phyloP scores from a whole-genome alignment of 2,888 invertebrate genomes.

The Ophonus ardosiacus region DNA sequence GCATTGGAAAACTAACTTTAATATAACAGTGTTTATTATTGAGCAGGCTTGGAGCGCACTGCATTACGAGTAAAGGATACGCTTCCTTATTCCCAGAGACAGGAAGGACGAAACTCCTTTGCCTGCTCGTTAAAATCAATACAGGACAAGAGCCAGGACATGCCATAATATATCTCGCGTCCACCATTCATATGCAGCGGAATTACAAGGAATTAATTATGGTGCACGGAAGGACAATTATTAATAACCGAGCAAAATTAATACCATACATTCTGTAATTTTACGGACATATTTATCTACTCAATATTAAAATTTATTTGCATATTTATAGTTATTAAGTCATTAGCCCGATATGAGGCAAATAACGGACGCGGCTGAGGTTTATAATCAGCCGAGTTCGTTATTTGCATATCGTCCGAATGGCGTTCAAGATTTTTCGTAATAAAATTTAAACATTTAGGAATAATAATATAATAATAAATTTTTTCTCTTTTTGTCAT shows the following conservation, averaged over 20 bases:
- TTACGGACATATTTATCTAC: no score
- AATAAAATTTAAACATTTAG: no score
- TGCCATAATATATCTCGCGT: slow-evolving; percentile 76
- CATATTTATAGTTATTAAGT: no score
- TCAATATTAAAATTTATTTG: no score
- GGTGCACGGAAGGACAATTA: not conserved
- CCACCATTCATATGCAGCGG: slow-evolving; percentile 73
- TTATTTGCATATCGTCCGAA: no score
- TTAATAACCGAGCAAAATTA: not conserved
- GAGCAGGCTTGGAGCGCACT: slow-evolving; percentile 66
- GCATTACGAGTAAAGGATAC: slow-evolving; percentile 70
- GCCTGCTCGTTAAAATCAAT: slow-evolving; percentile 75
- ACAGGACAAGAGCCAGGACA: slow-evolving; percentile 75
- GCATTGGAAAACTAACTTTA: slow-evolving; percentile 69
- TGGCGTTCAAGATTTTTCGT: no score
- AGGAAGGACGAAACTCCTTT: slow-evolving; percentile 73
- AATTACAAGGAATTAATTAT: slow-evolving; percentile 53
- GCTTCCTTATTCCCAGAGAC: not conserved
- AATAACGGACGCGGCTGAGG: no score
- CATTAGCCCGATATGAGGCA: no score
- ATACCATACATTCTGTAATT: no score
- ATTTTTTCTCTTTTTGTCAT: no score
- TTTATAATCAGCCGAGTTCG: no score
- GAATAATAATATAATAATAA: no score
- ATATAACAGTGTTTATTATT: slow-evolving; percentile 74